Percentiles rank a stretch among this genome's conserved stretches.
Evolutionary conservation across 64 coral and sea anemone genomes (phyloP).

Genomic region (Montipora foliosa): DNA sequence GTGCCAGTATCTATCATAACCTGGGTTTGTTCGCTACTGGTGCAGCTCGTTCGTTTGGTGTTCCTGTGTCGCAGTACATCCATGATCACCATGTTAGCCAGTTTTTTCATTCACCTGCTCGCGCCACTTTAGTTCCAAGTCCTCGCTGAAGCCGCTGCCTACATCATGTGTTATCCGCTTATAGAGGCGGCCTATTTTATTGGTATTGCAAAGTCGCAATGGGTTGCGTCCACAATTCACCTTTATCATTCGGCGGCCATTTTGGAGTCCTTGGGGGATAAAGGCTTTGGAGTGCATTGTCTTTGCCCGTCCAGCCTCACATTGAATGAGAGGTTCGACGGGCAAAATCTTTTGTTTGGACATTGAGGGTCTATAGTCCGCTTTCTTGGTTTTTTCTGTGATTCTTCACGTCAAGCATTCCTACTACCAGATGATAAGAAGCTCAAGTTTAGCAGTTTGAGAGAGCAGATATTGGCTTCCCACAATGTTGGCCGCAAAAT

Average conservation of each 20-base stretch:
- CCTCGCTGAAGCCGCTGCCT: neutral
- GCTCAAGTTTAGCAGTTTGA: slow-evolving; percentile 31
- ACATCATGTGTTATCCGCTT: slow-evolving; percentile 7
- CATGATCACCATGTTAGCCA: too few relatives aligned
- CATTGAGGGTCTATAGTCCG: neutral
- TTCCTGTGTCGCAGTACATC: too few relatives aligned
- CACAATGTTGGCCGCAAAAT: neutral
- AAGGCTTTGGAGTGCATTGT: too few relatives aligned
- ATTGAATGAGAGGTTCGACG: too few relatives aligned
- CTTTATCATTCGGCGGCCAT: too few relatives aligned
- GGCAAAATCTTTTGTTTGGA: too few relatives aligned
- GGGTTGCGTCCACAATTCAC: neutral
- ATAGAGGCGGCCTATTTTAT: slow-evolving; percentile 10
- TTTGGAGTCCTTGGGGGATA: too few relatives aligned
- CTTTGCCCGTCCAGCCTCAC: too few relatives aligned
- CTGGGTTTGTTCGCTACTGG: neutral
- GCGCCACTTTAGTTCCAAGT: too few relatives aligned
- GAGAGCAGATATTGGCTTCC: slow-evolving; percentile 21
- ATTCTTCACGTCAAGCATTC: slow-evolving; percentile 9
- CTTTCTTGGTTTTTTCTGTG: neutral
- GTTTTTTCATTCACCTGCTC: too few relatives aligned
- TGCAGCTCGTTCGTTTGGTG: neutral
- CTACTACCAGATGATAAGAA: slow-evolving; percentile 8
- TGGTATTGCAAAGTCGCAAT: neutral
- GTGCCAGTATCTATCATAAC: slow-evolving; percentile 23